Evolutionary conservation across 2,797 vertebrate species (phyloP).

Genomic region (Parambassis ranga): DNA sequence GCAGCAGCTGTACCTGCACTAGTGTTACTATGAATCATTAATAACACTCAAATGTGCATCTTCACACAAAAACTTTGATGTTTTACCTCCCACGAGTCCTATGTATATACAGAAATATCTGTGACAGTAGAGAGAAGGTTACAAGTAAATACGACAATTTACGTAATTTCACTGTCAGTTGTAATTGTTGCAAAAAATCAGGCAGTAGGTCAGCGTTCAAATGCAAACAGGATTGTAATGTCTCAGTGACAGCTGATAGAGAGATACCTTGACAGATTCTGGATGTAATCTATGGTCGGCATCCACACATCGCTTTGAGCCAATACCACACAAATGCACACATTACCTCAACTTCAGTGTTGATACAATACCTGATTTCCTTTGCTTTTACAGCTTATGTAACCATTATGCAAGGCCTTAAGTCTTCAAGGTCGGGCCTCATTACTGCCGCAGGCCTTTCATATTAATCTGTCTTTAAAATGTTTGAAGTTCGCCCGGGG

Average conservation of each 20-base stretch:
- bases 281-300: background rate
- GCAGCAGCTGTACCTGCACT: background rate
- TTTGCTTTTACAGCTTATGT: slow-evolving; percentile 43
- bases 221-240: background rate
- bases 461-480: slow-evolving; percentile 64
- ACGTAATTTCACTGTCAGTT: background rate
- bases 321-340: background rate
- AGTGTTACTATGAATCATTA: too few relatives aligned
- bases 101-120: background rate
- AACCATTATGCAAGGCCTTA: slow-evolving; percentile 54
- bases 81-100: slow-evolving; percentile 6
- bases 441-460: slow-evolving; percentile 53
- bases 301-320: background rate
- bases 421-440: slow-evolving; percentile 47
- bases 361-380: slow-evolving; percentile 41
- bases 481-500: slow-evolving; percentile 49
- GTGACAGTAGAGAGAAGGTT: too few relatives aligned
- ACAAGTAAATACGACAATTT: background rate
- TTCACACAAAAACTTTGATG: too few relatives aligned
- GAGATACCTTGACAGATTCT: background rate
- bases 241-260: slow-evolving; percentile 4
- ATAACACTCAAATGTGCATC: too few relatives aligned
- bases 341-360: slow-evolving; percentile 20
- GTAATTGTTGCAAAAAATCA: background rate
- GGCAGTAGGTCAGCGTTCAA: too few relatives aligned